Evolutionary conservation across 2,797 vertebrate genomes (phyloP).

Genomic region (Eptatretus atami): DNA sequence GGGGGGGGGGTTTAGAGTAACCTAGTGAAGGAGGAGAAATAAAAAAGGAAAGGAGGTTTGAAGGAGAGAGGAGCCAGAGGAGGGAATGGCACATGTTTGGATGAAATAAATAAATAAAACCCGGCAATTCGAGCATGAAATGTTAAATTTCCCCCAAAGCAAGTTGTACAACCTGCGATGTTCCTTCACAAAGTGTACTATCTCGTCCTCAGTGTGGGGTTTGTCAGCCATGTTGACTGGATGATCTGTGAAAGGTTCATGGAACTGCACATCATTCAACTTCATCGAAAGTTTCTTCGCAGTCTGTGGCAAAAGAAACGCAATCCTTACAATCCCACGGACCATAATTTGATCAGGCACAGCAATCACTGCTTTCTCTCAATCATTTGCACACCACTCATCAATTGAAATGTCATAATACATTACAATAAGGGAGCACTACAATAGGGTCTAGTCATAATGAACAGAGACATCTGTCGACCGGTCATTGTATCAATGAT

Average conservation of each 20-base stretch:
- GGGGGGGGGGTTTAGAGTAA: too few species aligned
- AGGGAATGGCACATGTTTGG: too few species aligned
- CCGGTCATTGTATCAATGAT: too few species aligned
- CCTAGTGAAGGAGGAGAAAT: too few species aligned
- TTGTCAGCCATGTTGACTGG: constrained; percentile 37
- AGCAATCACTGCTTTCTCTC: background rate
- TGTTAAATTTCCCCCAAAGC: background rate
- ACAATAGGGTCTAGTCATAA: too few species aligned
- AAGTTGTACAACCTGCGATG: constrained; percentile 26
- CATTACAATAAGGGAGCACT: background rate
- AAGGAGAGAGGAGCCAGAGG: too few species aligned
- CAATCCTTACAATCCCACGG: background rate
- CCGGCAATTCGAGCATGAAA: background rate
- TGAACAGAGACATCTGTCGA: too few species aligned
- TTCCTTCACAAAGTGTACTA: constrained; percentile 34
- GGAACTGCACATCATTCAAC: constrained; percentile 51
- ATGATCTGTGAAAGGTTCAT: constrained; percentile 51
- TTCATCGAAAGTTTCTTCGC: constrained; percentile 43
- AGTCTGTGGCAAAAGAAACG: constrained; percentile 17
- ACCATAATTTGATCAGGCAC: background rate
- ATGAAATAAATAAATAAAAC: too few species aligned
- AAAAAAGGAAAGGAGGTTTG: too few species aligned
- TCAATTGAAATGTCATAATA: background rate
- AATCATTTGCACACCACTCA: background rate
- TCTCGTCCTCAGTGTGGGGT: constrained; percentile 40